Evolutionary conservation across 2,888 invertebrate species (phyloP), one percentile per base, ranked within the genome.

Genomic region (Synanthedon myopaeformis): DNA sequence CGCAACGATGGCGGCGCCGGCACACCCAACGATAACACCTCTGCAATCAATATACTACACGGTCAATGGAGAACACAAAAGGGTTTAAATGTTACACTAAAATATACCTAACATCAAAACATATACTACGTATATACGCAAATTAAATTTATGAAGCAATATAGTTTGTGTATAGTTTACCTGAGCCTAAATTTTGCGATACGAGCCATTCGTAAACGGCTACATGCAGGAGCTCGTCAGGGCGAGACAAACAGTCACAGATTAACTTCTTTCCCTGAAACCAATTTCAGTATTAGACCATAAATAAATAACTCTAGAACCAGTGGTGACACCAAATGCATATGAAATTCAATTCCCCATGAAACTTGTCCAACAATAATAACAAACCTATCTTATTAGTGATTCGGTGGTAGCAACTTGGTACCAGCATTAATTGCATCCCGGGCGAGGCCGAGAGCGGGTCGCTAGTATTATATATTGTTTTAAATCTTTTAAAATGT

Each of bases 181-280:
- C 86, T 66, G 85, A 77, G 49, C 92, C 90, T 71, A 95, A 89
- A 61, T 93, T 90, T 72, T 93, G 92, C 0, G 91, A 89, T 59
- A 96, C 91, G 72, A 98, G 91, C 98, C 98, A 98, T 64, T 96
- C 94, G 74, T 98, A 99, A 1, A 99, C 89, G 0, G 95, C 92
- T 0, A 95, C 93, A 70, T 99, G 98, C 55, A 97, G 90, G 13
- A 97, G 88, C 72, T 98, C 96, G 79, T 99, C 99, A 4, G 91
- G 87, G 4, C 90, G 89, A 51, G 91, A 90, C 12, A 94, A 79
- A 55, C 92, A 91, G 62, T 92, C 90, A 61, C 89, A 87, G 14
- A 94, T 91, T 19, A 94, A 88, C 70, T 84, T 83, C 55, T 85
- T 74, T 52, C 84, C 86, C 87, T 87, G 62, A 42, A 74, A 73